phyloP scores from a whole-genome alignment of 2,888 invertebrate genomes.

The Cetonia aurata region DNA sequence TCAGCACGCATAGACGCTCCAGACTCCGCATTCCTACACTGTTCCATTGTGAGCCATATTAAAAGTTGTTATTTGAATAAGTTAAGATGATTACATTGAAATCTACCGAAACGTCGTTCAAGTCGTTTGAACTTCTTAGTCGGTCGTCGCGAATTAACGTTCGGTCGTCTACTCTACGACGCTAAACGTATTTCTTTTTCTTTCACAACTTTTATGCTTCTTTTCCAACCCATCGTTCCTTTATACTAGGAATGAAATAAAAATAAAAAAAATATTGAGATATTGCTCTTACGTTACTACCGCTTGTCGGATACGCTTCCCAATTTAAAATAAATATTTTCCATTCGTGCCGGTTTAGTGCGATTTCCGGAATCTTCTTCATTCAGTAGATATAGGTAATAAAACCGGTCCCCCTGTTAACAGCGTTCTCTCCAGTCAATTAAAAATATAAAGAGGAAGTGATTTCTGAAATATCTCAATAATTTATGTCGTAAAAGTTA shows the following conservation, averaged over 20 bases:
- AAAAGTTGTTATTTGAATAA: constrained; percentile 56
- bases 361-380: background rate
- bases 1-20: background rate
- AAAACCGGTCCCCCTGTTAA: constrained; percentile 11
- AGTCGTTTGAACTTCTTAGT: constrained; percentile 46
- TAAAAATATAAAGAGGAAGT: constrained; percentile 7
- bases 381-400: constrained; percentile 7
- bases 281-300: constrained; percentile 28
- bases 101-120: constrained; percentile 49
- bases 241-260: constrained; percentile 1
- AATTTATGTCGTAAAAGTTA: constrained; percentile 20
- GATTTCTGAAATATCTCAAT: constrained; percentile 23
- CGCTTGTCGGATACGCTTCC: constrained; percentile 7
- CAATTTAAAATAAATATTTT: constrained; percentile 35
- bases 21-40: constrained; percentile 31
- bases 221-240: background rate
- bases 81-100: constrained; percentile 56
- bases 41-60: constrained; percentile 56
- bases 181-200: constrained; percentile 7
- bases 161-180: constrained; percentile 19
- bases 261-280: constrained; percentile 29
- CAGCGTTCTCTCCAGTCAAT: constrained; percentile 16
- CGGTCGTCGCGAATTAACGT: constrained; percentile 46
- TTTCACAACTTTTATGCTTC: constrained; percentile 18
- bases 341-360: constrained; percentile 26